Evolutionary conservation across 1,140 invertebrate species (phyloP).

Genomic region (Magallana ariakensis): DNA sequence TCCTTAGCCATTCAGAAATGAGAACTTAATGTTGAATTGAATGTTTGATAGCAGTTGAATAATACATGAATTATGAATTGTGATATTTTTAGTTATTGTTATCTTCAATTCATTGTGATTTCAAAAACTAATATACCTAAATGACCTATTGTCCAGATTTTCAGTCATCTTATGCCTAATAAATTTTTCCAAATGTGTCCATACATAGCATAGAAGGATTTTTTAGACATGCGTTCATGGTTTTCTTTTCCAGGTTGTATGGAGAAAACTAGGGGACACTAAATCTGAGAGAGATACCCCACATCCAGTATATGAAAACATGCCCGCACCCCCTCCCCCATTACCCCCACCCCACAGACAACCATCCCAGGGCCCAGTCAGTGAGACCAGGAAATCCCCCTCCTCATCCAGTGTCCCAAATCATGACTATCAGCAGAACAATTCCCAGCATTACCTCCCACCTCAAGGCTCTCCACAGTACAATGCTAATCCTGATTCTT

Average conservation of each 20-base stretch:
- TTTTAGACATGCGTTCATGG: too few relatives aligned
- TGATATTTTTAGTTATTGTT: too few relatives aligned
- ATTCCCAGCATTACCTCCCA: slow-evolving; percentile 19
- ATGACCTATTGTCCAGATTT: too few relatives aligned
- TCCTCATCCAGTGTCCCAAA: neutral
- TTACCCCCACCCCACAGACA: slow-evolving; percentile 21
- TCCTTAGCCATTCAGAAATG: too few relatives aligned
- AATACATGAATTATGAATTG: too few relatives aligned
- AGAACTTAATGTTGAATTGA: too few relatives aligned
- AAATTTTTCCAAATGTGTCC: too few relatives aligned
- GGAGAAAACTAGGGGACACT: slow-evolving; percentile 78
- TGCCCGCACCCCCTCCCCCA: slow-evolving; percentile 40
- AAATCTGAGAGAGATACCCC: slow-evolving; percentile 56
- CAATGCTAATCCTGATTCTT: neutral
- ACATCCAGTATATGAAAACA: slow-evolving; percentile 62
- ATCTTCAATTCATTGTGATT: too few relatives aligned
- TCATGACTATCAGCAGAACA: slow-evolving; percentile 15
- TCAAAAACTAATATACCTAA: too few relatives aligned
- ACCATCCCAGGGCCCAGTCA: slow-evolving; percentile 1
- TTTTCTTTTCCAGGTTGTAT: slow-evolving; percentile 74
- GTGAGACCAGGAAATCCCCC: slow-evolving; percentile 4
- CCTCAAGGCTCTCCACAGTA: slow-evolving; percentile 28
- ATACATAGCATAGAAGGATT: too few relatives aligned
- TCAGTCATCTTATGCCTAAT: too few relatives aligned
- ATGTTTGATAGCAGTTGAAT: too few relatives aligned